Base-by-base conservation (phyloP, 1,140 invertebrate species). In the Neomicropteryx cornuta region DNA sequence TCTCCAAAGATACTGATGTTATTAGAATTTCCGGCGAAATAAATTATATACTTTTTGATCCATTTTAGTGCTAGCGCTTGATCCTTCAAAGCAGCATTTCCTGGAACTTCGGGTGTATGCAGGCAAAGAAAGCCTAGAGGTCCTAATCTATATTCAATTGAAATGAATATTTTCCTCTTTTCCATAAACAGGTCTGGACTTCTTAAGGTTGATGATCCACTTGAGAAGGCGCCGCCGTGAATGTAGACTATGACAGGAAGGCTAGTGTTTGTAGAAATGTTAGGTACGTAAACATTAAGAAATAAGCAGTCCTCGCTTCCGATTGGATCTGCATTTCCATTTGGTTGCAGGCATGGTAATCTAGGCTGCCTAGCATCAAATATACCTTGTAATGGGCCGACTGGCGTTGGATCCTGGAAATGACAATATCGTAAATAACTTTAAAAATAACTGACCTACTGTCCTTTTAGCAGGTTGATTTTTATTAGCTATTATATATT, bases 41-140 rank as follows among this genome's bases (percentile, higher is more conserved):
- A 43, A 21, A 54, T 47, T 13, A 83, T 79, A 54, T 86, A 80
- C 3, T 72, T 52, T 30, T 69, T 60, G 0, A 80, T 63, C 82
- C 83, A 87, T 20, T 71, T 44, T 4, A 87, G 47, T 2, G 78
- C 80, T 32, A 78, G 45, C 27, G 72, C 66, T 37, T 84, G 72
- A 53, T 86, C 83, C 49, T 76, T 62, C 2, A 83, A 47, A 1
- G 74, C 81, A 24, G 77, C 68, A 47, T 84, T 85, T 2, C 81
- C 81, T 13, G 52, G 53, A 16, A 49, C 53, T 1, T 43, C 47
- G 14, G 43, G 39, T 23, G 56, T 56, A 37, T 49, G 42, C 8
- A 49, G 33, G 50, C 60, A 62, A 31, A 60, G 33, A 44, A 60
- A 62, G 32, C 60, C 60, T 14, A 60, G 44, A 2, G 55, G 41